Conservation (phyloP, 2,797 vertebrate species). For the Ptychadena robeensis region DNA sequence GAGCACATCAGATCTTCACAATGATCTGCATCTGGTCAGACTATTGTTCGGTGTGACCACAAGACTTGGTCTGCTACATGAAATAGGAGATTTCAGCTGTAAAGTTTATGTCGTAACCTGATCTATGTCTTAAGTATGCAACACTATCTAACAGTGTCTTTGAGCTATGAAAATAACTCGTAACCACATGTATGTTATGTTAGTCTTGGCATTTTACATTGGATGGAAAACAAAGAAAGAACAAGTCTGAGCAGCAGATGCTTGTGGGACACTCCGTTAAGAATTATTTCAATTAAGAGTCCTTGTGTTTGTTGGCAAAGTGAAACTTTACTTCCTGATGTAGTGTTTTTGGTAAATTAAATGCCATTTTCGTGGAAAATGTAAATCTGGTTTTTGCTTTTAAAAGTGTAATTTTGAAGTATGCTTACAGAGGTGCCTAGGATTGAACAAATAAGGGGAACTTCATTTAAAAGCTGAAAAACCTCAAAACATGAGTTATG, state of each 20-base stretch:
- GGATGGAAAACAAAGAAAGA: constrained; percentile 22
- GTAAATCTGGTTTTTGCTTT: neutral
- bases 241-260: constrained; percentile 49
- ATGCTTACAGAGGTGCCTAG: too few species aligned
- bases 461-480: too few species aligned
- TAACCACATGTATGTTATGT: constrained; percentile 26
- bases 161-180: constrained; percentile 51
- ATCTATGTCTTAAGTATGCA: constrained; percentile 41
- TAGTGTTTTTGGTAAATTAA: neutral
- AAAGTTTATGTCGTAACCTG: constrained; percentile 43
- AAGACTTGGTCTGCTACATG: constrained; percentile 24
- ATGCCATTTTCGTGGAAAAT: neutral
- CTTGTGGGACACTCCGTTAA: constrained; percentile 22
- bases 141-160: constrained; percentile 50
- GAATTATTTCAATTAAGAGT: constrained; percentile 32
- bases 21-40: constrained; percentile 4
- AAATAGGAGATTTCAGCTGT: constrained; percentile 27
- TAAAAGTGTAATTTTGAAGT: neutral
- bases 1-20: neutral
- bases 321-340: neutral
- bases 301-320: neutral
- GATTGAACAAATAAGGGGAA: too few species aligned
- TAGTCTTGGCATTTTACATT: constrained; percentile 36
- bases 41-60: constrained; percentile 43
- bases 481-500: too few species aligned